Evolutionary conservation across 1,140 invertebrate genomes (phyloP).

Genomic region (Drosophila burlai): DNA sequence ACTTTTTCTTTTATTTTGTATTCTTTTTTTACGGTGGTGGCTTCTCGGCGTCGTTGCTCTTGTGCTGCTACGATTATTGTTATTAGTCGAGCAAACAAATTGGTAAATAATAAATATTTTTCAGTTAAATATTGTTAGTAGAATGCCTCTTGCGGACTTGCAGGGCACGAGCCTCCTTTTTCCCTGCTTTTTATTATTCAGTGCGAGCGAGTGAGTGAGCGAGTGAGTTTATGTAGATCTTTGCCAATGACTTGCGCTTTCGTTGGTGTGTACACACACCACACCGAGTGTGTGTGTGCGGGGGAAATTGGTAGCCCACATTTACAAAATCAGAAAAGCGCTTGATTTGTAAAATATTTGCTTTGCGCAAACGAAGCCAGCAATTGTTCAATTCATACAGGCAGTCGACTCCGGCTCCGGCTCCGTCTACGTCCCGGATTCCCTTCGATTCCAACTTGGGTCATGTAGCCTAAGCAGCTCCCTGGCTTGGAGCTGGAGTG

Average conservation of each 20-base stretch:
- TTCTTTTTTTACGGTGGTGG: slow-evolving; percentile 9
- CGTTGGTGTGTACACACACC: slow-evolving; percentile 61
- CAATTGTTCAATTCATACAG: slow-evolving; percentile 80
- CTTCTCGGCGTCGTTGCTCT: slow-evolving; percentile 29
- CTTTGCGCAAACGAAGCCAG: slow-evolving; percentile 83
- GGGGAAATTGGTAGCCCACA: slow-evolving; percentile 84
- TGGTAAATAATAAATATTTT: slow-evolving; percentile 85
- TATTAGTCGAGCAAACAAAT: slow-evolving; percentile 85
- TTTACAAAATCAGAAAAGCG: slow-evolving; percentile 84
- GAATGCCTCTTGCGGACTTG: slow-evolving; percentile 75
- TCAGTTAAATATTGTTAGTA: slow-evolving; percentile 85
- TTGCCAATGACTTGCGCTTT: slow-evolving; percentile 83
- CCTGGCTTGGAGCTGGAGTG: slow-evolving; percentile 39
- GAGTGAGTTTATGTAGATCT: slow-evolving; percentile 72
- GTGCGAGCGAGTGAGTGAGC: slow-evolving; percentile 4
- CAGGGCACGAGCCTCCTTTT: slow-evolving; percentile 65
- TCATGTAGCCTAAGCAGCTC: slow-evolving; percentile 22
- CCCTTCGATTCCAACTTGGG: slow-evolving; percentile 23
- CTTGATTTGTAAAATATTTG: slow-evolving; percentile 85
- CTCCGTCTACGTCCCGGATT: slow-evolving; percentile 29
- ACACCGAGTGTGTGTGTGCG: slow-evolving; percentile 21
- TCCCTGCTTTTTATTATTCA: slow-evolving; percentile 29
- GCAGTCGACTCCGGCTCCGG: slow-evolving; percentile 32
- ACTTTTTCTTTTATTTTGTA: slow-evolving; percentile 51
- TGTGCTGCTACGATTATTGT: slow-evolving; percentile 82